Conservation (phyloP, 2,888 invertebrate species). For the Cantharis rustica region DNA sequence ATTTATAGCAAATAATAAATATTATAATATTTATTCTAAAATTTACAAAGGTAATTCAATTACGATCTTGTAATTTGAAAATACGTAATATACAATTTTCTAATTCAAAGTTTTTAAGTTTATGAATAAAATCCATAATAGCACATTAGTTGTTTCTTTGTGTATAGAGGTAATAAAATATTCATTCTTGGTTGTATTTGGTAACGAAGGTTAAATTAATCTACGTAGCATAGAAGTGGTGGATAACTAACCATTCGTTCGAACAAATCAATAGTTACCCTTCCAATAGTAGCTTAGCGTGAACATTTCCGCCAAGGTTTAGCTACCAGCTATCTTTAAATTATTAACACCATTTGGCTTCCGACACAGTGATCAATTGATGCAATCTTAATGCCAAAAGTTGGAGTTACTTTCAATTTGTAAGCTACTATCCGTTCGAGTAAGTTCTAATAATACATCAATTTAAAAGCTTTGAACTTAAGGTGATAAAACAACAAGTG, state of each 20-base stretch:
- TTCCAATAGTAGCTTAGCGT: slow-evolving; percentile 18
- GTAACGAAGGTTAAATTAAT: slow-evolving; percentile 19
- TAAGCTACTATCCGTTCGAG: slow-evolving; percentile 21
- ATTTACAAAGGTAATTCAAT: not conserved
- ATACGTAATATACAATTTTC: not conserved
- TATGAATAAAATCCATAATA: not conserved
- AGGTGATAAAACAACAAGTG: slow-evolving; percentile 18
- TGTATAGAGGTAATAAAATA: slow-evolving; percentile 15
- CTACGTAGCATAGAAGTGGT: slow-evolving; percentile 7
- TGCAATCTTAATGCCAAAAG: slow-evolving; percentile 25
- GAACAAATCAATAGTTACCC: slow-evolving; percentile 18
- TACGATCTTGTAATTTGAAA: not conserved
- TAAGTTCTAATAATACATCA: slow-evolving; percentile 18
- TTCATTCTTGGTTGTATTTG: slow-evolving; percentile 10
- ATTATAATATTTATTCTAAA: not conserved
- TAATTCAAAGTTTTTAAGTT: not conserved
- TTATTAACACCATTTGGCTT: slow-evolving; percentile 27
- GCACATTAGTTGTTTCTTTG: slow-evolving; percentile 1
- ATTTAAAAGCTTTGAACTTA: slow-evolving; percentile 22
- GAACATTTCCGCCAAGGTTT: slow-evolving; percentile 19
- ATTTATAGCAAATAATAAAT: not conserved
- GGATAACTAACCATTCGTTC: slow-evolving; percentile 13
- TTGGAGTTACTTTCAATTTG: slow-evolving; percentile 25
- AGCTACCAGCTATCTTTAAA: slow-evolving; percentile 25
- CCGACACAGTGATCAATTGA: slow-evolving; percentile 24